Base-by-base conservation (phyloP, 2,113 vertebrate genomes). In the Notarius lentiginosus region DNA sequence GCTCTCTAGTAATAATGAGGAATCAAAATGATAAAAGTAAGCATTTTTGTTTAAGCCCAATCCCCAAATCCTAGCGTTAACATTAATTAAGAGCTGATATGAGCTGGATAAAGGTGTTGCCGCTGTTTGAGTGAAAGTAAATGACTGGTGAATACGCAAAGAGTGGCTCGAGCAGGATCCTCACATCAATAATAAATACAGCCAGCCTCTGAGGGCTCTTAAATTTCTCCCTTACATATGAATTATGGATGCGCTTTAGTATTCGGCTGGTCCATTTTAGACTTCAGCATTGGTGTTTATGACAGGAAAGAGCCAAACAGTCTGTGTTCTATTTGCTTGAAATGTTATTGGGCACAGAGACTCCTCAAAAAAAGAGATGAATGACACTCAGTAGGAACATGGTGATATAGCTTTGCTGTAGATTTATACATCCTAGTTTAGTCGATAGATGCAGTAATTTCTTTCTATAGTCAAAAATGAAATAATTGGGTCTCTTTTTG, bases 191-290 rank as follows among this genome's bases (percentile, higher is more conserved):
- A 97, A 97, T 96, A 93, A 95, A 97, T 95, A 90, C 82, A 86
- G 90, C 90, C 93, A 91, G 94, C 94, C 95, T 95, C 92, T 18
- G 88, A 94, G 94, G 93, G 94, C 94, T 96, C 95, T 95, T 95
- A 96, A 96, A 94, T 95, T 95, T 95, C 96, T 94, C 92, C 93
- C 91, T 95, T 93, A 92, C 86, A 90, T 94, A 97, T 99, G 93
- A 98, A 97, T 99, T 97, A 98, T 98, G 95, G 95, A 98, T 98
- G 94, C 86, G 91, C 91, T 95, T 96, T 95, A 96, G 95, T 93
- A 94, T 96, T 94, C 92, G 91, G 93, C 92, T 91, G 93, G 95
- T 94, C 95, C 93, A 92, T 94, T 94, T 93, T 94, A 94, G 88
- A 95, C 92, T 90, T 94, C 94, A 91, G 91, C 93, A 86, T 89